A percentile compares a stretch with the other conserved stretches of the same genome.
Conservation (phyloP, 2,888 invertebrate species). For the Rhagophthalmus giganteus region DNA sequence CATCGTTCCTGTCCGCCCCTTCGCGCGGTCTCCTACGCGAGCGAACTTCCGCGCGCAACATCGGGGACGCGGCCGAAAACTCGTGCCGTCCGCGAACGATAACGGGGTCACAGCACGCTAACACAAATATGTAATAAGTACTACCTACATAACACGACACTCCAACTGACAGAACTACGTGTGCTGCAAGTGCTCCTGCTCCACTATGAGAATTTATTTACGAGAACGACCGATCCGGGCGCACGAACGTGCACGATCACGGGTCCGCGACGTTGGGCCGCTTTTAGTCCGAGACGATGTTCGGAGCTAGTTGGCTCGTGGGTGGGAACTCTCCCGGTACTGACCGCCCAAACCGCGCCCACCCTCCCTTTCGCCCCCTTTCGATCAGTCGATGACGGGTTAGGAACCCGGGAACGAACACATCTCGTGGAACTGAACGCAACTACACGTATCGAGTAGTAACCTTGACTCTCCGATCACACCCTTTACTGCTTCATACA, state of each 20-base stretch:
- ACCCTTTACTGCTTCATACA: constrained; percentile 43
- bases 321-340: constrained; percentile 37
- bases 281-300: constrained; percentile 44
- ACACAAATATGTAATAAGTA: constrained; percentile 39
- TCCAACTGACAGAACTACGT: constrained; percentile 43
- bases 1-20: no score
- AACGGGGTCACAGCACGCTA: constrained; percentile 32
- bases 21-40: no score
- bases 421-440: constrained; percentile 48
- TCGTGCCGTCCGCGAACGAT: constrained; percentile 1
- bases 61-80: no score
- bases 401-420: constrained; percentile 41
- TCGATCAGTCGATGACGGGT: constrained; percentile 5
- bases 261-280: constrained; percentile 40
- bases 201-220: constrained; percentile 47
- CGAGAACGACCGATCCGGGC: constrained; percentile 39
- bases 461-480: constrained; percentile 50
- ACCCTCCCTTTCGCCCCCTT: constrained; percentile 23
- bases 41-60: no score
- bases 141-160: constrained; percentile 26
- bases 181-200: constrained; percentile 45
- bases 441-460: constrained; percentile 44
- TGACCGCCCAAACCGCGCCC: constrained; percentile 43
- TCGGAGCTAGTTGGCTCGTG: constrained; percentile 46
- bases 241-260: constrained; percentile 15